Evolutionary conservation across 2,113 vertebrate species (phyloP), one percentile per base, ranked within the genome.

Genomic region (Mirounga angustirostris): DNA sequence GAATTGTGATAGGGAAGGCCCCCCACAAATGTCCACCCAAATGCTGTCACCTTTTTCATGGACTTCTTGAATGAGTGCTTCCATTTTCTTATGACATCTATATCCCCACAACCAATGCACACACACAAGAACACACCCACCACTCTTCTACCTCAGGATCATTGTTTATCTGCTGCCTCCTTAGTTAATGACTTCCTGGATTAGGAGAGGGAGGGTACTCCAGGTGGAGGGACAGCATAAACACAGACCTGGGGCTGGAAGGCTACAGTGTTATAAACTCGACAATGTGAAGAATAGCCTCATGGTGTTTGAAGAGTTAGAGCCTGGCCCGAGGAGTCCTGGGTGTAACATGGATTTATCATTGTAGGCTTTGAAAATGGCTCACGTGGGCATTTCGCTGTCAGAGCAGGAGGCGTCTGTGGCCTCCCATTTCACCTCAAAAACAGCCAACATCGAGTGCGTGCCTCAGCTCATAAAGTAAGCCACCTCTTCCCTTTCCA

Each of bases 311-410:
- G 52, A 78, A 33, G 43, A 67, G 58, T 54, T 73, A 78, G 12
- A 93, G 4, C 36, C 18, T 82, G 71, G 21, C 26, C 33, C 81
- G 9, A 73, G 19, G 24, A 50, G 58, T 61, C 69, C 8, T 11
- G 5, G 19, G 15, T 28, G 10, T 97, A 40, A 97, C 28, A 9
- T 33, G 18, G 10, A 67, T 89, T 83, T 85, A 26, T 97, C 69
- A 22, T 98, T 98, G 81, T 97, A 99, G 99, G 98, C 98, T 90
- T 86, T 99, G 97, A 99, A 99, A 98, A 97, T 80, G 93, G 98
- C 98, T 52, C 98, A 99, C 3, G 98, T 98, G 0, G 98, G 98
- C 89, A 98, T 98, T 94, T 98, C 98, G 0, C 92, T 99, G 36
- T 98, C 98, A 26, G 98, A 99, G 67, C 98, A 98, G 79, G 98